Percentiles rank a stretch among this genome's conserved stretches.
Conservation (phyloP, 1,140 invertebrate species). For the roundworm (Caenorhabditis elegans) region DNA sequence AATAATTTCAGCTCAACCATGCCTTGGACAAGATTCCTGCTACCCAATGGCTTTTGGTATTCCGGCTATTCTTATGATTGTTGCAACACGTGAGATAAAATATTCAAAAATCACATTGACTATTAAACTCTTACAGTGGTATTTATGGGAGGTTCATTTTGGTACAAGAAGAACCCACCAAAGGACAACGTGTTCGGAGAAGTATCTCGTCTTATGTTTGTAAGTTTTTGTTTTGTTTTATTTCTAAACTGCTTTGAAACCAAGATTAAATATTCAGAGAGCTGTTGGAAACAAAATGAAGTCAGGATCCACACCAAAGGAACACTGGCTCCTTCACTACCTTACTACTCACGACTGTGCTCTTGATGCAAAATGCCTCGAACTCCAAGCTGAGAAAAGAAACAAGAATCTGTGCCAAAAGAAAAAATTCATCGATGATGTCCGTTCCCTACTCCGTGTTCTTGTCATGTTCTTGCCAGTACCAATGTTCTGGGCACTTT, state of each 20-base stretch:
- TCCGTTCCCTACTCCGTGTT: conserved; percentile 67
- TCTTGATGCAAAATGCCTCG: conserved; percentile 36
- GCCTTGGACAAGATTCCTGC: conserved; percentile 65
- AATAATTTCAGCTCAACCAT: conserved; percentile 50
- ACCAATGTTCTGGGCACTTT: conserved; percentile 80
- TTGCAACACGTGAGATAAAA: conserved; percentile 55
- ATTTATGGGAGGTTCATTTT: conserved; percentile 78
- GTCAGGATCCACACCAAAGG: conserved; percentile 68
- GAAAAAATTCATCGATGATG: conserved; percentile 70
- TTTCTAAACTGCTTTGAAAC: neutral
- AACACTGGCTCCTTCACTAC: conserved; percentile 79
- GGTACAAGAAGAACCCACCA: conserved; percentile 75
- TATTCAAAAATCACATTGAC: neutral
- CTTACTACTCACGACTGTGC: conserved; percentile 70
- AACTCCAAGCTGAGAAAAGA: conserved; percentile 39
- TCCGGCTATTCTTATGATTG: conserved; percentile 67
- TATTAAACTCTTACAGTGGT: conserved; percentile 64
- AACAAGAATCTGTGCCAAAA: conserved; percentile 55
- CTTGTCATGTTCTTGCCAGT: conserved; percentile 69
- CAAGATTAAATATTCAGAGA: conserved; percentile 52
- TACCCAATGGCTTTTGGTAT: conserved; percentile 66
- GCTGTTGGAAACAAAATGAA: conserved; percentile 59
- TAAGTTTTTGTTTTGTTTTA: neutral
- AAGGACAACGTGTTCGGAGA: conserved; percentile 51
- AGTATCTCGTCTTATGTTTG: conserved; percentile 39